These are phyloP conservation scores for Leucoraja ocellata DNA, from an alignment of 2,797 vertebrate genomes.

Conservation along the genomic window DNA sequence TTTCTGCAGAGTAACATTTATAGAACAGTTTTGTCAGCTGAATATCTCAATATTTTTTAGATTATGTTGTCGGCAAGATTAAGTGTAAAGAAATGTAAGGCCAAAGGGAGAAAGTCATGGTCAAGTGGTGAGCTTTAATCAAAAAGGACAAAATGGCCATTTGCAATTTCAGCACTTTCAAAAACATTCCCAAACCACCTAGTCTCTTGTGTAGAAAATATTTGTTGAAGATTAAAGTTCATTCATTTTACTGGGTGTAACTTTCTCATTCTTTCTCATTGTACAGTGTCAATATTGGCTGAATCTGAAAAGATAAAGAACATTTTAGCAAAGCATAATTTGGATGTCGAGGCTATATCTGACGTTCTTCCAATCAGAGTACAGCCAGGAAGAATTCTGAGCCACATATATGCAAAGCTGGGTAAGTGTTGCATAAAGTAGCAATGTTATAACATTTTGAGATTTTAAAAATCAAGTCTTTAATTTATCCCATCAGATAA, in stretches of 20 bases:
- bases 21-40: neutral
- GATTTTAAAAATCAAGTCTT: too few species aligned
- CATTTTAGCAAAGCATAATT: slow-evolving; percentile 67
- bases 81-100: neutral
- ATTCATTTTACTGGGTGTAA: neutral
- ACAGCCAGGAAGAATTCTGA: slow-evolving; percentile 87
- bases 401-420: slow-evolving; percentile 87
- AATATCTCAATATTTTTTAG: neutral
- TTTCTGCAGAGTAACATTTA: neutral
- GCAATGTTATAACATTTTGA: too few species aligned
- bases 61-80: neutral
- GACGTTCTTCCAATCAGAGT: slow-evolving; percentile 80
- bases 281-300: slow-evolving; percentile 79
- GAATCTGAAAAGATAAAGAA: slow-evolving; percentile 78
- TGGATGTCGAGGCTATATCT: slow-evolving; percentile 72
- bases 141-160: neutral
- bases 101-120: neutral
- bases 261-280: slow-evolving; percentile 43
- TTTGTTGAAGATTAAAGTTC: neutral
- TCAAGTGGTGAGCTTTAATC: neutral
- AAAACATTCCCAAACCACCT: neutral
- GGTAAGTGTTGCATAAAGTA: slow-evolving; percentile 59
- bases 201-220: neutral
- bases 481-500: too few species aligned
- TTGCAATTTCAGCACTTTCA: neutral